A percentile compares a stretch with the other conserved stretches of the same genome.
phyloP scores from a whole-genome alignment of 2,797 vertebrate genomes.

The Adrianichthys oophorus region DNA sequence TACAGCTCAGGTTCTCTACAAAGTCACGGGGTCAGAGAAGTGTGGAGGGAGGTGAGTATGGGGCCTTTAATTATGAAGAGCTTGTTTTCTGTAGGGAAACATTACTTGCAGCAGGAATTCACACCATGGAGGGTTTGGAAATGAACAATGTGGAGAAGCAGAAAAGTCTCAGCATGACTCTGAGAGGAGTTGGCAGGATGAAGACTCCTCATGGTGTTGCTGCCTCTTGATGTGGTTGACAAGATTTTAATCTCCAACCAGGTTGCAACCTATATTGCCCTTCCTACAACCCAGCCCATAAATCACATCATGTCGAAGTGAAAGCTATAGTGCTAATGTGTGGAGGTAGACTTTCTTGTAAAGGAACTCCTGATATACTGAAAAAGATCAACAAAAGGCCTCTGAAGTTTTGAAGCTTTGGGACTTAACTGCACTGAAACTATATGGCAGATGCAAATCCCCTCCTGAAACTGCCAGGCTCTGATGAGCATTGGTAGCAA shows the following conservation, averaged over 20 bases:
- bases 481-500: slow-evolving; percentile 32
- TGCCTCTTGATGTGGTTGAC: slow-evolving; percentile 58
- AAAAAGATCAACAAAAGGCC: too few relatives aligned
- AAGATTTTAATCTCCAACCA: slow-evolving; percentile 61
- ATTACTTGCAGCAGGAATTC: slow-evolving; percentile 66
- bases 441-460: slow-evolving; percentile 19
- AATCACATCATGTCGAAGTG: too few relatives aligned
- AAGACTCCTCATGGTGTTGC: slow-evolving; percentile 45
- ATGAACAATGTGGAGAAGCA: slow-evolving; percentile 71
- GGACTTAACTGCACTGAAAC: slow-evolving; percentile 8
- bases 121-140: slow-evolving; percentile 69
- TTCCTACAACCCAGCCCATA: too few relatives aligned
- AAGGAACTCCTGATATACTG: too few relatives aligned
- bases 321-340: too few relatives aligned
- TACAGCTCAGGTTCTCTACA: slow-evolving; percentile 41
- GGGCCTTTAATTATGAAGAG: slow-evolving; percentile 79
- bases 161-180: slow-evolving; percentile 55
- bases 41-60: slow-evolving; percentile 70
- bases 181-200: slow-evolving; percentile 43
- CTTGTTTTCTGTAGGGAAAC: slow-evolving; percentile 70
- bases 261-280: slow-evolving; percentile 36
- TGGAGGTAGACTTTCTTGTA: too few relatives aligned
- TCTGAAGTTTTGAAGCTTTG: too few relatives aligned
- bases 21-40: slow-evolving; percentile 79
- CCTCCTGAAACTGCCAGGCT: slow-evolving; percentile 15